Percentiles rank a stretch among this genome's conserved stretches.
These are phyloP conservation scores for Echinops telfairi DNA, from an alignment of 2,113 vertebrate species.

Conservation along the genomic window DNA sequence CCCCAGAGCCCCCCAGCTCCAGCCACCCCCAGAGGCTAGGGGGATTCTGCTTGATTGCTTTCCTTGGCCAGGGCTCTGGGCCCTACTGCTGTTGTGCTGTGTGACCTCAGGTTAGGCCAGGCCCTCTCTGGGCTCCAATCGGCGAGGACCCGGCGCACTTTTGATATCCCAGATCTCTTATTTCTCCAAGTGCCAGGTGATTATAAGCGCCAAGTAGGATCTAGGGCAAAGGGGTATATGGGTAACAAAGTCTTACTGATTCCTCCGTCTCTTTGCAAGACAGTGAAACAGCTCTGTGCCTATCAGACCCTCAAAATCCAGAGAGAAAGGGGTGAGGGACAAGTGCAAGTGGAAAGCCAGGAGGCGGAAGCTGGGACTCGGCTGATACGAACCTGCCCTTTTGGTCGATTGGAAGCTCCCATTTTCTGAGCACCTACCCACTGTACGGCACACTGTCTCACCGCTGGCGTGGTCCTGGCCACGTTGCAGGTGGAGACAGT, in stretches of 20 bases:
- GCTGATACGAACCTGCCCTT: background rate
- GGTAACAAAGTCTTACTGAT: too few species aligned
- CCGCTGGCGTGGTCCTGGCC: background rate
- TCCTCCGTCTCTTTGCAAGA: too few species aligned
- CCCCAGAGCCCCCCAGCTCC: conserved; percentile 77
- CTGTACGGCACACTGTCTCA: background rate
- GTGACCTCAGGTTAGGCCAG: conserved; percentile 72
- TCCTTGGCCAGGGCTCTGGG: conserved; percentile 13
- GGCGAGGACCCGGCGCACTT: background rate
- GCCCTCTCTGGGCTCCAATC: conserved; percentile 75
- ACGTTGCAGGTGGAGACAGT: background rate
- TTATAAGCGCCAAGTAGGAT: background rate
- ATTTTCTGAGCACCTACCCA: background rate
- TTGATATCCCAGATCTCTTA: background rate
- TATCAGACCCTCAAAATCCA: background rate
- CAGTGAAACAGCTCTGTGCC: too few species aligned
- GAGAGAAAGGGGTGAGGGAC: background rate
- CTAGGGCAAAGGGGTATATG: background rate
- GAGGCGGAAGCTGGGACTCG: background rate
- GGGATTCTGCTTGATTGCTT: conserved; percentile 63
- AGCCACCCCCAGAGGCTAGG: conserved; percentile 78
- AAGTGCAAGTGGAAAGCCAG: conserved; percentile 7
- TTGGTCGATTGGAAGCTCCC: conserved; percentile 10
- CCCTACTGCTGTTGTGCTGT: conserved; percentile 65
- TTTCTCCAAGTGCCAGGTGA: background rate